A percentile compares a stretch with the other conserved stretches of the same genome.
Conservation (phyloP, 1,140 invertebrate species). For the Ridgeia piscesae region DNA sequence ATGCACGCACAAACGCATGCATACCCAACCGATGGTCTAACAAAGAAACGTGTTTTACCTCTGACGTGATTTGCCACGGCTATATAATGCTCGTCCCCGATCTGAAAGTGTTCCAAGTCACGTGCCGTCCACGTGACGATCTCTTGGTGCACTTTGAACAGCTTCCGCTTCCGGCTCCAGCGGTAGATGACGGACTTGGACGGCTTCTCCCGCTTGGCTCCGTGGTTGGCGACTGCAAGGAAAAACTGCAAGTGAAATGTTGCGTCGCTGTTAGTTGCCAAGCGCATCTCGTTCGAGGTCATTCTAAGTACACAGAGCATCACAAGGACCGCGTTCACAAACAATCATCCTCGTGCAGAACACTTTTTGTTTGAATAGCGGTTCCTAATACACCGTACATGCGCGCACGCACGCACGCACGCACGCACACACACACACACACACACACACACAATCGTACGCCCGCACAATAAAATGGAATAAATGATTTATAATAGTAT, state of each 20-base stretch:
- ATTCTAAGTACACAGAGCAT: conserved; percentile 10
- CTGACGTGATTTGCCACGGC: conserved; percentile 53
- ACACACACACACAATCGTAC: neutral
- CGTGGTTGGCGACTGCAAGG: conserved; percentile 53
- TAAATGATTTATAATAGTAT: too few species aligned
- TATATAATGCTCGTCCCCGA: conserved; percentile 47
- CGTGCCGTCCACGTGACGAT: conserved; percentile 50
- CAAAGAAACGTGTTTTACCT: conserved; percentile 31
- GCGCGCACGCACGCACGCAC: too few species aligned
- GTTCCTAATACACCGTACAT: too few species aligned
- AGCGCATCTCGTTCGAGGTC: neutral
- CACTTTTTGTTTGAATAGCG: too few species aligned
- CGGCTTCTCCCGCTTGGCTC: conserved; percentile 29
- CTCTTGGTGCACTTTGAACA: conserved; percentile 46
- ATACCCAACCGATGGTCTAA: neutral
- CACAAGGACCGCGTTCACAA: neutral
- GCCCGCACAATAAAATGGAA: neutral
- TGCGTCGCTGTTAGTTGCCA: conserved; percentile 5
- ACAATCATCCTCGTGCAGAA: too few species aligned
- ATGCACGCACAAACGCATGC: neutral
- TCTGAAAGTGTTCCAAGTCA: conserved; percentile 52
- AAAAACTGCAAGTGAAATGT: conserved; percentile 38
- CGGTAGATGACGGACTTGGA: conserved; percentile 48
- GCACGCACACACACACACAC: conserved; percentile 20
- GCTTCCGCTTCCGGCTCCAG: conserved; percentile 44